Evolutionary conservation across 2,888 invertebrate genomes (phyloP).

Genomic region (Leucophenga maculata): DNA sequence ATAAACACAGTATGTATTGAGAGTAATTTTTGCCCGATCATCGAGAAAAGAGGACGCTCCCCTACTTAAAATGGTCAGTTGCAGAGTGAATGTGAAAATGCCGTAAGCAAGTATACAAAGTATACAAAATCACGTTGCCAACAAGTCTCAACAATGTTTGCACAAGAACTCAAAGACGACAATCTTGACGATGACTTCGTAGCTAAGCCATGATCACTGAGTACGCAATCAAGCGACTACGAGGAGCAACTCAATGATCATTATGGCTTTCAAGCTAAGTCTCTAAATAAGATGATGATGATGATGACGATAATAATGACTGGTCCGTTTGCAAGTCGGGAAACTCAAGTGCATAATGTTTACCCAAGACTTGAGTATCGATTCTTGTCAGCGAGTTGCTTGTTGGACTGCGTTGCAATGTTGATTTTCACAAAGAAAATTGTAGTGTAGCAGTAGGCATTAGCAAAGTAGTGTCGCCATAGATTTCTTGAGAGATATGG

Average conservation of each 20-base stretch:
- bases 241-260: slow-evolving; percentile 26
- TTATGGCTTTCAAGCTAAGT: not conserved
- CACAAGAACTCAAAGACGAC: slow-evolving; percentile 45
- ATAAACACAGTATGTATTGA: not conserved
- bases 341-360: slow-evolving; percentile 43
- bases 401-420: not conserved
- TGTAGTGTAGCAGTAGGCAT: too few species aligned
- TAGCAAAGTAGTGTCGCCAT: too few species aligned
- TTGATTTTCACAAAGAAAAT: not conserved
- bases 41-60: slow-evolving; percentile 33
- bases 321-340: slow-evolving; percentile 30
- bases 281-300: slow-evolving; percentile 10
- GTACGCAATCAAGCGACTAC: slow-evolving; percentile 22
- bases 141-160: slow-evolving; percentile 66
- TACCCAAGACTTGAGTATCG: slow-evolving; percentile 53
- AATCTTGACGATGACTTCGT: slow-evolving; percentile 24
- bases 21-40: slow-evolving; percentile 56
- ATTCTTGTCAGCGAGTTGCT: slow-evolving; percentile 30
- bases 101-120: not conserved
- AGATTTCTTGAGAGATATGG: too few species aligned
- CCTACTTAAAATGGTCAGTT: too few species aligned
- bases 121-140: slow-evolving; percentile 64
- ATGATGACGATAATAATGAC: slow-evolving; percentile 20
- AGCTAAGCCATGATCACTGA: slow-evolving; percentile 33
- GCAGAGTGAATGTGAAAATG: too few species aligned